Conservation (phyloP, 2,797 vertebrate species). For the Halcyon leucocephala region DNA sequence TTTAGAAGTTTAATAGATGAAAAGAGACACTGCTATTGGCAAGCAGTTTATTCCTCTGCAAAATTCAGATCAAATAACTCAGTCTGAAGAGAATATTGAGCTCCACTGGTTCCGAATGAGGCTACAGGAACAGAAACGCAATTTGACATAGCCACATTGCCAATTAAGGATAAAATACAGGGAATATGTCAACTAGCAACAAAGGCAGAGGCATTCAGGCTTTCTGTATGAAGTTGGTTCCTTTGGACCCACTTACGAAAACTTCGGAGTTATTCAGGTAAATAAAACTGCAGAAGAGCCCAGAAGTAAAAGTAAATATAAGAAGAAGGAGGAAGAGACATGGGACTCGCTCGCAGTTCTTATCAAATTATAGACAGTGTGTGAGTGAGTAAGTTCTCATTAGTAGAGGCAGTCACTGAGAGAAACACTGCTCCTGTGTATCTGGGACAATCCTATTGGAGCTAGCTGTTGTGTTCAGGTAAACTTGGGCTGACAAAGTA, state of each 20-base stretch:
- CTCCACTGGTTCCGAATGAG: conserved; percentile 24
- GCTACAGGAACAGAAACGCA: conserved; percentile 19
- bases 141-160: conserved; percentile 41
- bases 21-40: conserved; percentile 13
- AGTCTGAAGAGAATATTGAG: conserved; percentile 28
- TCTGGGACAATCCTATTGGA: background rate
- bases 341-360: background rate
- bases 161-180: conserved; percentile 62
- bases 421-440: background rate
- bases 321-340: background rate
- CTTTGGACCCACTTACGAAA: conserved; percentile 49
- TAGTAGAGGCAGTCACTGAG: conserved; percentile 3
- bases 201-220: conserved; percentile 18
- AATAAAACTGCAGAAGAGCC: conserved; percentile 35
- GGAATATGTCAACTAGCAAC: conserved; percentile 41
- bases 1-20: conserved; percentile 16
- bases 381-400: conserved; percentile 5
- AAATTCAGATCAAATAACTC: conserved; percentile 62
- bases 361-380: background rate
- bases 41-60: conserved; percentile 55
- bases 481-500: conserved; percentile 8
- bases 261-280: conserved; percentile 35
- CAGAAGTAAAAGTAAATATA: conserved; percentile 13
- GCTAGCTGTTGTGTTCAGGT: background rate
- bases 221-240: conserved; percentile 28